Evolutionary conservation across 1,140 invertebrate genomes (phyloP).

Genomic region (Teleogryllus occipitalis): DNA sequence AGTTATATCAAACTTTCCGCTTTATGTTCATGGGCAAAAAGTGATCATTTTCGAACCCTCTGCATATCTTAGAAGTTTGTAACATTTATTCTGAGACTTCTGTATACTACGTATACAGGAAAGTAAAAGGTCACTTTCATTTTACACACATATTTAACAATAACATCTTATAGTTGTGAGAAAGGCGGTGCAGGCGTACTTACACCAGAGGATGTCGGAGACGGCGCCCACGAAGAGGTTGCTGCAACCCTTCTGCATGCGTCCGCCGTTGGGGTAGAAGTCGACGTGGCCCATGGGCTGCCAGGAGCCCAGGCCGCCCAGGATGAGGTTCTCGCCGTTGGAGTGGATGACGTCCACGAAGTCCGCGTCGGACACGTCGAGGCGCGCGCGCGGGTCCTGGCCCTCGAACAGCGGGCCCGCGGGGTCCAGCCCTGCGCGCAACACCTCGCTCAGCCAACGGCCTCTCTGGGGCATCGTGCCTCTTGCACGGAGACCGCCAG

Average conservation of each 20-base stretch:
- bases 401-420: conserved; percentile 84
- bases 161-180: too few relatives aligned
- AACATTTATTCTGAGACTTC: too few relatives aligned
- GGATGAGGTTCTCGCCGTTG: conserved; percentile 79
- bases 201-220: conserved; percentile 83
- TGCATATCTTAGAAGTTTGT: too few relatives aligned
- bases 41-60: too few relatives aligned
- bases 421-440: conserved; percentile 66
- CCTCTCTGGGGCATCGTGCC: too few relatives aligned
- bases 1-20: too few relatives aligned
- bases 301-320: conserved; percentile 74
- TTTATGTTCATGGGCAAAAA: too few relatives aligned
- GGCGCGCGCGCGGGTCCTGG: conserved; percentile 67
- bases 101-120: too few relatives aligned
- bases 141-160: too few relatives aligned
- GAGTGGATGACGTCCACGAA: conserved; percentile 95
- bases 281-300: conserved; percentile 86
- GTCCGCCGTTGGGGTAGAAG: conserved; percentile 85
- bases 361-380: conserved; percentile 75
- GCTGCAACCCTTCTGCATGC: conserved; percentile 77
- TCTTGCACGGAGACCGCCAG: too few relatives aligned
- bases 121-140: too few relatives aligned
- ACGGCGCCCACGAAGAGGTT: conserved; percentile 84
- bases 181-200: conserved; percentile 32
- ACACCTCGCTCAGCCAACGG: too few relatives aligned